Conservation (phyloP, 2,113 vertebrate species). For the Chroicocephalus ridibundus region DNA sequence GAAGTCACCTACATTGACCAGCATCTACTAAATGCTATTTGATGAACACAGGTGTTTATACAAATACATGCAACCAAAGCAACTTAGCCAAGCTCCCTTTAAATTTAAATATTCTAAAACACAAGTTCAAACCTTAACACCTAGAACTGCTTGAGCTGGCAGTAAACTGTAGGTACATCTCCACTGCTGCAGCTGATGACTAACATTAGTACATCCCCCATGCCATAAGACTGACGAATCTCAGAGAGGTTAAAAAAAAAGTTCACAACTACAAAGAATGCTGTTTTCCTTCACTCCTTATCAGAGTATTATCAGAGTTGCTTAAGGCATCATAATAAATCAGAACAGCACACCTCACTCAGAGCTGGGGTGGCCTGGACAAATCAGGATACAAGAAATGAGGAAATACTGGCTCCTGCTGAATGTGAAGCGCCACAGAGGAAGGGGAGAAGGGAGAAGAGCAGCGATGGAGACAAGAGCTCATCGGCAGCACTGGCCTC, state of each 20-base stretch:
- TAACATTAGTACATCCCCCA: rapidly evolving
- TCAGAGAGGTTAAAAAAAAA: background rate
- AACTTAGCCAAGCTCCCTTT: background rate
- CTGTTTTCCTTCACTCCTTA: background rate
- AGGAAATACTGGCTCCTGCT: background rate
- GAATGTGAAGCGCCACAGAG: rapidly evolving
- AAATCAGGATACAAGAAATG: too few relatives aligned
- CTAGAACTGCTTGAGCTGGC: background rate
- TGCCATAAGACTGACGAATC: rapidly evolving
- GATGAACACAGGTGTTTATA: background rate
- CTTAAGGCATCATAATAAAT: too few relatives aligned
- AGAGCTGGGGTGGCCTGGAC: background rate
- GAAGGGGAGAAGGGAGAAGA: background rate
- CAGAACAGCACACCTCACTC: background rate
- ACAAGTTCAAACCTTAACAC: background rate
- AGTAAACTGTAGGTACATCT: background rate
- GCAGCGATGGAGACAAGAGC: rapidly evolving
- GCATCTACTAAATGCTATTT: background rate
- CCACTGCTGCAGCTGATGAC: background rate
- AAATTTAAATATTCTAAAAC: background rate
- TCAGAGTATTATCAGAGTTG: too few relatives aligned
- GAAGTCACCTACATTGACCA: background rate
- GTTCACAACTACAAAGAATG: background rate
- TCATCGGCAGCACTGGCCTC: background rate
- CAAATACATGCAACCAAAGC: background rate